These are phyloP conservation scores for Hypomecis punctinalis DNA, from an alignment of 2,888 invertebrate genomes.

Conservation along the genomic window DNA sequence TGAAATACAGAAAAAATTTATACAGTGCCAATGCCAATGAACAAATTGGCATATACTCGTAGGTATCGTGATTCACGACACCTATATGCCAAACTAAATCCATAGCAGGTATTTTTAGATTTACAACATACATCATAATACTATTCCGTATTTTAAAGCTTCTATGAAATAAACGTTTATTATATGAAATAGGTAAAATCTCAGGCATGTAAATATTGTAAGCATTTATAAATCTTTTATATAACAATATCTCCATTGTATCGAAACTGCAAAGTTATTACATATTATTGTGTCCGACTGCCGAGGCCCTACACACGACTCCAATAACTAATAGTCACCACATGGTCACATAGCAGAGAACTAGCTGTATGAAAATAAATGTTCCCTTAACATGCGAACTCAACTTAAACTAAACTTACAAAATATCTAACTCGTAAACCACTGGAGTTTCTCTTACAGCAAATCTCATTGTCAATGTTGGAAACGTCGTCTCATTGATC, in stretches of 20 bases:
- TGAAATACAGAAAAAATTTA: too few relatives aligned
- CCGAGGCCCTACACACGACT: slow-evolving; percentile 45
- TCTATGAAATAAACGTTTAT: background rate
- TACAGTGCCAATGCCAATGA: too few relatives aligned
- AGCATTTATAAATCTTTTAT: slow-evolving; percentile 50
- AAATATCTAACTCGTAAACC: slow-evolving; percentile 19
- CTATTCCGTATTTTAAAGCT: background rate
- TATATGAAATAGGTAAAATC: background rate
- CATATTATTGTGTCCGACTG: slow-evolving; percentile 53
- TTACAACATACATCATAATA: too few relatives aligned
- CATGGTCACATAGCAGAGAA: slow-evolving; percentile 31
- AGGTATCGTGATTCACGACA: too few relatives aligned
- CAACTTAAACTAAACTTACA: slow-evolving; percentile 22
- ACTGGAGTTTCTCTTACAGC: slow-evolving; percentile 10
- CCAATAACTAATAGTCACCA: slow-evolving; percentile 52
- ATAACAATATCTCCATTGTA: slow-evolving; percentile 58
- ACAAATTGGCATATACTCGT: too few relatives aligned
- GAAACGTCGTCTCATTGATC: background rate
- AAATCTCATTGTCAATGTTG: background rate
- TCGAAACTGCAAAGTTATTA: slow-evolving; percentile 53
- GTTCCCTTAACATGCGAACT: slow-evolving; percentile 38
- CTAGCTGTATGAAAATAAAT: slow-evolving; percentile 51
- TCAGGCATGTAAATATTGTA: slow-evolving; percentile 17
- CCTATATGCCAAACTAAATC: too few relatives aligned
- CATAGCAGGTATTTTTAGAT: too few relatives aligned